Evolutionary conservation across 2,113 vertebrate species (phyloP), one percentile per base, ranked within the genome.

Genomic region (Pterophyllum scalare): DNA sequence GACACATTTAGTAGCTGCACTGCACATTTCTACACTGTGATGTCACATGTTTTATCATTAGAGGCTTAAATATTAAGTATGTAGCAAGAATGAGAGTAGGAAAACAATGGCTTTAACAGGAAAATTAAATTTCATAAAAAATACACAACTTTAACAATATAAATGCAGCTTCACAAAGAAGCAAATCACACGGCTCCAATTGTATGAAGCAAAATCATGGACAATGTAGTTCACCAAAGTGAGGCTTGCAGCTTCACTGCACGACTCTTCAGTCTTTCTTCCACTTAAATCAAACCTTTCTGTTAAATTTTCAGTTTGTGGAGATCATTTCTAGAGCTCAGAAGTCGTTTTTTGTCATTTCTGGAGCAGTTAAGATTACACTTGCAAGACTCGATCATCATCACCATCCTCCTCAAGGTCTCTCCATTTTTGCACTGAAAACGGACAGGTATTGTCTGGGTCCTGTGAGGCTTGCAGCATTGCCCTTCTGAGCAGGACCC

Each of bases 331-430:
- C 94, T 97, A 95, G 89, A 94, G 96, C 24, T 95, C 95, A 95
- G 1, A 93, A 85, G 1, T 91, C 90, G 78, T 33, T 33, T 97
- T 94, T 58, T 15, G 0, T 90, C 96, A n/a, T 93, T 81, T 1
- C 95, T 94, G 0, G 96, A 95, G 67, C 97, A 98, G 92, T 96
- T 94, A 76, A 95, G 95, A 91, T 88, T 95, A 95, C 98, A 98
- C 46, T 95, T 96, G 94, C 97, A 99, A 22, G 97, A 97, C 94
- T 98, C 95, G 81, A 97, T 98, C 96, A 97, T 96, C 97, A 97
- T 98, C 83, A 98, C 96, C 0, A 96, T 98, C 95, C 97, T 98
- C 91, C 93, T 96, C 94, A 97, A 96, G 81, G 90, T 95, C 88
- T 97, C 96, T 15, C 97, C 96, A 0, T 97, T 97, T 1, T 96